These are phyloP conservation scores for Crenuchus spilurus DNA, from an alignment of 2,797 vertebrate genomes.

Conservation along the genomic window DNA sequence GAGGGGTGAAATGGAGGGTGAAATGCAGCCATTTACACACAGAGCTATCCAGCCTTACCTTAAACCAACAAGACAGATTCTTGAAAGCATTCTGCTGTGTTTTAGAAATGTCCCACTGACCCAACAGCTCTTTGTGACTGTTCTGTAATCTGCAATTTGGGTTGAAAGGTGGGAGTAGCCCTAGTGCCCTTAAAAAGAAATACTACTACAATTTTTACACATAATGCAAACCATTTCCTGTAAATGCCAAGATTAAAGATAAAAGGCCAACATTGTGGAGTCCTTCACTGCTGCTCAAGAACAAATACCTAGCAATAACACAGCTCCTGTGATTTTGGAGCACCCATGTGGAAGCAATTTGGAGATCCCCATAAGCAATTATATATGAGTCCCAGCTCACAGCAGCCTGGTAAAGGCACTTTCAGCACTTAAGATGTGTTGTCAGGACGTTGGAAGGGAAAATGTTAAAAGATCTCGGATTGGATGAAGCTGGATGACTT, in stretches of 20 bases:
- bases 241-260: conserved; percentile 37
- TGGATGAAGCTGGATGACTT: conserved; percentile 31
- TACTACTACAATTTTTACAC: neutral
- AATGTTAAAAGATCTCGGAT: conserved; percentile 39
- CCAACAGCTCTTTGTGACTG: conserved; percentile 29
- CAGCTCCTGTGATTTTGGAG: conserved; percentile 43
- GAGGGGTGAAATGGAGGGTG: conserved; percentile 12
- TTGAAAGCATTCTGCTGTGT: conserved; percentile 43
- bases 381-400: conserved; percentile 59
- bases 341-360: conserved; percentile 60
- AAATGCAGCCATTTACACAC: conserved; percentile 24
- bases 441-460: conserved; percentile 49
- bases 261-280: conserved; percentile 33
- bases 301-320: conserved; percentile 43
- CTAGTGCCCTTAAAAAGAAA: conserved; percentile 9
- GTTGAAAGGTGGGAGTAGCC: conserved; percentile 17
- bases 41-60: conserved; percentile 34
- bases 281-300: conserved; percentile 21
- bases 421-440: conserved; percentile 48
- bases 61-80: conserved; percentile 48
- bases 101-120: conserved; percentile 35
- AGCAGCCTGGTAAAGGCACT: conserved; percentile 41
- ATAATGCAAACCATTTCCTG: conserved; percentile 28
- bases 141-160: conserved; percentile 42
- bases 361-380: conserved; percentile 53